These are phyloP conservation scores for Nothocercus nigrocapillus DNA, from an alignment of 2,113 vertebrate species.

Conservation along the genomic window DNA sequence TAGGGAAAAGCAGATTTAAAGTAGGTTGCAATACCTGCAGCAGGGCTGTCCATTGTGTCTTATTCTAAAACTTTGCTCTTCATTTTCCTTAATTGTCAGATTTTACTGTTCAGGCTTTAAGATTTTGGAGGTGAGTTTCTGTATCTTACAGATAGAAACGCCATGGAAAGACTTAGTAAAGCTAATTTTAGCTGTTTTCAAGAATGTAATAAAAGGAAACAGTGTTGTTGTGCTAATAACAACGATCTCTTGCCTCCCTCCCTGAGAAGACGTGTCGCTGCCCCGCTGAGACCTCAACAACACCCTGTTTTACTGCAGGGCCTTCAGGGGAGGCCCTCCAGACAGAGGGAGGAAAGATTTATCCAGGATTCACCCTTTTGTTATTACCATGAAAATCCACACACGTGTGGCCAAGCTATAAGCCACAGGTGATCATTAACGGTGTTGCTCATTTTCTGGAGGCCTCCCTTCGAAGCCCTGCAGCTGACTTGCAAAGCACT, in stretches of 20 bases:
- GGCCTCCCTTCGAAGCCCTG: slow-evolving; percentile 66
- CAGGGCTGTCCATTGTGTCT: background rate
- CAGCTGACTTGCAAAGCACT: slow-evolving; percentile 71
- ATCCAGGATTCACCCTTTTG: slow-evolving; percentile 40
- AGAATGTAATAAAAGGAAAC: background rate
- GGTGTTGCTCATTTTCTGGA: slow-evolving; percentile 71
- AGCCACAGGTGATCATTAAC: slow-evolving; percentile 73
- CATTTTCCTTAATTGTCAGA: background rate
- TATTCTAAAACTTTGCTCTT: background rate
- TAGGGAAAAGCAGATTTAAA: background rate
- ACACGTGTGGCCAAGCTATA: slow-evolving; percentile 60
- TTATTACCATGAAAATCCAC: slow-evolving; percentile 57
- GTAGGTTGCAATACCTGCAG: background rate
- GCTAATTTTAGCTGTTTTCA: background rate
- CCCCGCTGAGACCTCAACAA: background rate
- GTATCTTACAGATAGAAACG: background rate
- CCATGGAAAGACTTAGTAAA: background rate
- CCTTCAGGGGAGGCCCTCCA: background rate
- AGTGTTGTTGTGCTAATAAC: background rate
- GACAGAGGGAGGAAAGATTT: slow-evolving; percentile 18
- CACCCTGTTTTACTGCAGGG: background rate
- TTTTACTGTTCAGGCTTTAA: background rate
- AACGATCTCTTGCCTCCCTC: background rate
- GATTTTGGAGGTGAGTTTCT: background rate
- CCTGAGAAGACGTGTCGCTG: background rate